Percentiles rank a stretch among this genome's conserved stretches.
These are phyloP conservation scores for Drosophila oshimai DNA, from an alignment of 1,140 invertebrate genomes.

Conservation along the genomic window DNA sequence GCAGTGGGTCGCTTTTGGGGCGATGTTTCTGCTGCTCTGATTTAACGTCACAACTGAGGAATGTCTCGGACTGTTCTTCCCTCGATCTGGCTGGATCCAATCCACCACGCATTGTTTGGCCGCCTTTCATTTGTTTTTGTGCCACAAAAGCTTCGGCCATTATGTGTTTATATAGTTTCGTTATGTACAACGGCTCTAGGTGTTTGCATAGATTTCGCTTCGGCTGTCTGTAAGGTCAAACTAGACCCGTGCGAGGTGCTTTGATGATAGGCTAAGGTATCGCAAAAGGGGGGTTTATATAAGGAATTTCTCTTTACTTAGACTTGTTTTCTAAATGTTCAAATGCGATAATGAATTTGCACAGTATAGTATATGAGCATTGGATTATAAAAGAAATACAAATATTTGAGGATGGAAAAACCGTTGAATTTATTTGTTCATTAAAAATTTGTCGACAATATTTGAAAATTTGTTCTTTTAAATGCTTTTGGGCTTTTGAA, in stretches of 20 bases:
- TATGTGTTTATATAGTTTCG: constrained; percentile 24
- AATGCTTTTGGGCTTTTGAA: too few species aligned
- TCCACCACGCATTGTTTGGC: constrained; percentile 55
- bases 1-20: constrained; percentile 57
- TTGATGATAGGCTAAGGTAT: constrained; percentile 51
- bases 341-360: background rate
- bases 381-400: too few species aligned
- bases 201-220: constrained; percentile 40
- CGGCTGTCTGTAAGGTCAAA: constrained; percentile 61
- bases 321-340: background rate
- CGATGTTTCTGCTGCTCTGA: constrained; percentile 60
- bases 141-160: constrained; percentile 47
- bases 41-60: constrained; percentile 77
- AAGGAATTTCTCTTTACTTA: background rate
- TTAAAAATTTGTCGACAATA: too few species aligned
- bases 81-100: constrained; percentile 45
- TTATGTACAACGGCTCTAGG: constrained; percentile 18
- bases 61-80: constrained; percentile 42
- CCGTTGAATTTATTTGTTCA: too few species aligned
- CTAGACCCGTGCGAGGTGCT: constrained; percentile 10
- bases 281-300: constrained; percentile 25
- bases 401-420: too few species aligned
- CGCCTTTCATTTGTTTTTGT: constrained; percentile 50
- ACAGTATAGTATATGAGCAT: too few species aligned
- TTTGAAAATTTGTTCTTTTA: too few species aligned